Base-by-base conservation (phyloP, 2,797 vertebrate genomes). In the Poecilia gillii region DNA sequence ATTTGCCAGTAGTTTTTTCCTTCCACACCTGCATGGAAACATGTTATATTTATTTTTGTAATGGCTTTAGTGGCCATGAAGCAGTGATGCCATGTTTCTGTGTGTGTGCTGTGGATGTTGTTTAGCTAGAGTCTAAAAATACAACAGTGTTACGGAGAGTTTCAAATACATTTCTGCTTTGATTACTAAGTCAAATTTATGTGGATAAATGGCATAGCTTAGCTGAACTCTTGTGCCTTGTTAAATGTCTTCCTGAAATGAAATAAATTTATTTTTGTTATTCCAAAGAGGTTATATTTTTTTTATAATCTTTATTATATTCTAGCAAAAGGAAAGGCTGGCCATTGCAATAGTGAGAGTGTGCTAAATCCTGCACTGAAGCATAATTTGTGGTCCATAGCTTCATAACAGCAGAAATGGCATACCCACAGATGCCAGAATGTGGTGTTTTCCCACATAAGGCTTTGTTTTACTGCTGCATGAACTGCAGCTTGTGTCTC, bases 181-280 rank as follows among this genome's bases (percentile, higher is more conserved):
- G 82, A 85, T 85, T 55, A 88, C 80, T 18, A 64, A 36, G 74
- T 87, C 7, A 70, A 80, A 84, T 77, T 70, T 89, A n/a, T 81
- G 64, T 85, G 76, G 87, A 87, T n/a, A 77, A 83, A 81, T 76
- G 62, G 47, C 62, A 80, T 88, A 84, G 89, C 90, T 89, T 83
- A 90, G 86, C 70, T 75, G 83, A 87, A 88, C 80, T 82, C 78
- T 89, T 87, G 92, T 93, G 92, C 92, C 91, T 93, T 93, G 90
- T 85, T 88, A 81, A 83, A 90, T 41, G 91, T 94, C 93, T 93
- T 95, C 90, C 93, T 85, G 82, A 84, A 91, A 90, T 82, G 0
- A 90, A 93, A 94, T 91, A 88, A 41, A 84, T 90, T 80, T 94
- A 91, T 93, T 91, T 94, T 92, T 89, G 59, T 83, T 87, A 74